phyloP scores from a whole-genome alignment of 2,797 vertebrate genomes.

The Spinibarbus caldwelli region DNA sequence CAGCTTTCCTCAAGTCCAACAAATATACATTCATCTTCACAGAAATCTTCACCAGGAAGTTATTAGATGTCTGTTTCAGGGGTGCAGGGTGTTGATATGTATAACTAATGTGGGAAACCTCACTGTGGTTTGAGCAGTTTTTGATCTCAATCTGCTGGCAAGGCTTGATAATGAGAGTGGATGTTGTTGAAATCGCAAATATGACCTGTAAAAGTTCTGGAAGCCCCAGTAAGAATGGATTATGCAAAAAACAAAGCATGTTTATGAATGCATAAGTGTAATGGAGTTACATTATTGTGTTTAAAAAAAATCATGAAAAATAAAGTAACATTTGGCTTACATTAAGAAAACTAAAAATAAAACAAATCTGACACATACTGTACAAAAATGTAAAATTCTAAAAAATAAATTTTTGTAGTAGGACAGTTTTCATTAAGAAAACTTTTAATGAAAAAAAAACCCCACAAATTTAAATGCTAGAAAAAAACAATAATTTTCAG shows the following conservation, averaged over 20 bases:
- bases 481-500: too few relatives aligned
- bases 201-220: not conserved
- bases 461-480: too few relatives aligned
- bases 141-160: conserved; percentile 24
- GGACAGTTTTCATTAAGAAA: not conserved
- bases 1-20: conserved; percentile 63
- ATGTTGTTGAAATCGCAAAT: not conserved
- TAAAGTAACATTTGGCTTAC: not conserved
- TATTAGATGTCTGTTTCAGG: conserved; percentile 22
- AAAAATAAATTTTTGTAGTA: not conserved
- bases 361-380: not conserved
- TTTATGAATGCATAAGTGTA: not conserved
- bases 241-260: not conserved
- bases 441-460: too few relatives aligned
- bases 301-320: not conserved
- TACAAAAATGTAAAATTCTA: not conserved
- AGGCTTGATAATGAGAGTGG: not conserved
- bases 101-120: conserved; percentile 37
- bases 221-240: not conserved
- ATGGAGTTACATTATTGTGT: not conserved
- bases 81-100: not conserved
- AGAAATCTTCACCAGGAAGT: conserved; percentile 10
- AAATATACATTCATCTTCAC: conserved; percentile 23
- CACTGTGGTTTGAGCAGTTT: conserved; percentile 13
- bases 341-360: not conserved